A percentile compares a stretch with the other conserved stretches of the same genome.
Evolutionary conservation across 1,140 invertebrate species (phyloP).

Genomic region (Dolichoris vasculosae): DNA sequence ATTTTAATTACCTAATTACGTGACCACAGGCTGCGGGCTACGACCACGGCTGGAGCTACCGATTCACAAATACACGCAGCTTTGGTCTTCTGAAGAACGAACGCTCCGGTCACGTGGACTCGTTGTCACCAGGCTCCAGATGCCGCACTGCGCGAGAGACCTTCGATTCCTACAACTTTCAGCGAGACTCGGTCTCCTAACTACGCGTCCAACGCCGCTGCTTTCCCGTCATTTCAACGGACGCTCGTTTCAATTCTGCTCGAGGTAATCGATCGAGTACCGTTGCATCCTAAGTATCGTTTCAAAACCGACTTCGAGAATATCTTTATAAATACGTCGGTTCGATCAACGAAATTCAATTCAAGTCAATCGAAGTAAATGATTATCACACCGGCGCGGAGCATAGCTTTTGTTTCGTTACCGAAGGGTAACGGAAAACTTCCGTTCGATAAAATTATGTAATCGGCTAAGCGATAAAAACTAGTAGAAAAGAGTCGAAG

Average conservation of each 20-base stretch:
- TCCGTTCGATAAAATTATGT: no score
- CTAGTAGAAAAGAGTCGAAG: not conserved
- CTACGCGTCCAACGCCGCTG: not conserved
- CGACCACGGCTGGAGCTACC: constrained; percentile 58
- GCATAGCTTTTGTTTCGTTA: no score
- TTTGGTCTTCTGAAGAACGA: not conserved
- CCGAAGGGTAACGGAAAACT: no score
- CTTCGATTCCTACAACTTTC: constrained; percentile 17
- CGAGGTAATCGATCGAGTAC: not conserved
- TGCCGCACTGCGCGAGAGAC: constrained; percentile 10
- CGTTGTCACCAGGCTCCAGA: not conserved
- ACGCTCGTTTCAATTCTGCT: not conserved
- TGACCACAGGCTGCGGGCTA: constrained; percentile 75
- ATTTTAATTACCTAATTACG: constrained; percentile 80
- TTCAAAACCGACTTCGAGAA: not conserved
- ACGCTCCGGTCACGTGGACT: constrained; percentile 11
- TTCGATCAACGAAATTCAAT: not conserved
- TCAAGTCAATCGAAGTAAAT: not conserved
- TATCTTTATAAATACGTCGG: not conserved
- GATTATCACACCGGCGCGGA: no score
- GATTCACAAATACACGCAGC: constrained; percentile 27
- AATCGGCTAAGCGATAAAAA: no score
- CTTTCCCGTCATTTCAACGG: not conserved
- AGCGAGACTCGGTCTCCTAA: not conserved
- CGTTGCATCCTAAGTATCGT: not conserved